Evolutionary conservation across 1,140 invertebrate genomes (phyloP), one percentile per base, ranked within the genome.

Genomic region (Listronotus bonariensis): DNA sequence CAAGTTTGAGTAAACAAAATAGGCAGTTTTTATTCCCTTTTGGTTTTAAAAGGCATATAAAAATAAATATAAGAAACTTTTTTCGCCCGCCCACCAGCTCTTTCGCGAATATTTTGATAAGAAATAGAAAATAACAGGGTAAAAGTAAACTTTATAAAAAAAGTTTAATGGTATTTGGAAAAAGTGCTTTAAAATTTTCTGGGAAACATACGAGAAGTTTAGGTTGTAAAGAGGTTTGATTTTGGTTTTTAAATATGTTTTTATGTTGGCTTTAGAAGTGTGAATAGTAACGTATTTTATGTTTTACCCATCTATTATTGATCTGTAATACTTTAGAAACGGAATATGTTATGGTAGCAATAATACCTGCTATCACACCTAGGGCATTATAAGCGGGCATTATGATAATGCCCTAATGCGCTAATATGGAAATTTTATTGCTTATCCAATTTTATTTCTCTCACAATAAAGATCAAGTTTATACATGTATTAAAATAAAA

Each of bases 121-220:
- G 6, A 43, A 6, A 43, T 12, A 43, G 15, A 43, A 43, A 43
- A 43, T 43, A 43, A 17, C 4, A 43, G 41, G 12, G 41, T 43
- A 43, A 43, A n/a, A n/a, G 41, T 43, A 43, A 43, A 43, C 41
- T 43, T 43, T 43, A 34, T 12, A 17, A 43, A 43, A 43, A 43
- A 43, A 17, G 12, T 43, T 43, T 43, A 43, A 43, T 43, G 41
- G 6, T 43, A 12, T 43, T 43, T 43, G 41, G 12, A 43, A 43
- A 12, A 43, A 43, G 6, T 17, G 41, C 41, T 43, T 43, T 17
- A 17, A 43, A 43, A 43, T 14, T 43, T 43, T 43, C 12, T 6
- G 5, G 12, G 12, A 43, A 43, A 12, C n/a, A n/a, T n/a, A n/a
- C n/a, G 41, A 43, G 12, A 43, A 43, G 41, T 43, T 43, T 5